phyloP scores from a whole-genome alignment of 2,888 invertebrate species.

The Drosophila phalerata region DNA sequence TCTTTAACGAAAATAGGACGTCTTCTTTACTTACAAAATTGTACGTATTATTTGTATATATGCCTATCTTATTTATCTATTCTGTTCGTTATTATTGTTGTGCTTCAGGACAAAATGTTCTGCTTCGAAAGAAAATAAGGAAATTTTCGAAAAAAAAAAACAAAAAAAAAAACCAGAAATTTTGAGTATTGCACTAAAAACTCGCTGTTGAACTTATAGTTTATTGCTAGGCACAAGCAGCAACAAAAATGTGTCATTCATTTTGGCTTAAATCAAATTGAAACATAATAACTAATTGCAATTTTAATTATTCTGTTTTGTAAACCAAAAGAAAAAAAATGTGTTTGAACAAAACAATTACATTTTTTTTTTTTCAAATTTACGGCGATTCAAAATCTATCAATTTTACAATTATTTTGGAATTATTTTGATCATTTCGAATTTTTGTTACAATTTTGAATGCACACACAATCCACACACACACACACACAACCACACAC shows the following conservation, averaged over 20 bases:
- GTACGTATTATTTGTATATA: conserved; percentile 5
- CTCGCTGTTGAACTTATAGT: conserved; percentile 33
- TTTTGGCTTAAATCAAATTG: conserved; percentile 4
- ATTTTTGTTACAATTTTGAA: conserved; percentile 29
- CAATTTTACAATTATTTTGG: conserved; percentile 19
- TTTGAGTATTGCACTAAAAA: conserved; percentile 44
- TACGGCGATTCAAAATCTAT: conserved; percentile 22
- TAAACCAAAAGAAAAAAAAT: neutral
- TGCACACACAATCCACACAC: conserved; percentile 4
- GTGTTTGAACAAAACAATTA: neutral
- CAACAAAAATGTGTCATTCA: conserved; percentile 4
- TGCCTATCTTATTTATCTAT: conserved; percentile 24
- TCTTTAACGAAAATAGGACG: conserved; percentile 12
- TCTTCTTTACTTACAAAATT: conserved; percentile 11
- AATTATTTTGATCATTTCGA: conserved; percentile 22
- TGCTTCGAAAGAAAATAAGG: neutral
- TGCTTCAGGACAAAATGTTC: conserved; percentile 21
- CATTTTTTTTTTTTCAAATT: conserved; percentile 10
- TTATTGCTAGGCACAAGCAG: conserved; percentile 25
- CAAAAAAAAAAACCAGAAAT: neutral
- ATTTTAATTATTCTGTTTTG: conserved; percentile 8
- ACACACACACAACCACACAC: conserved; percentile 4
- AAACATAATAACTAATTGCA: conserved; percentile 24
- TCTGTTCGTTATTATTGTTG: conserved; percentile 36
- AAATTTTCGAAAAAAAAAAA: too few species aligned